Base-by-base conservation (phyloP, 1,140 invertebrate genomes). In the Megalopta genalis region DNA sequence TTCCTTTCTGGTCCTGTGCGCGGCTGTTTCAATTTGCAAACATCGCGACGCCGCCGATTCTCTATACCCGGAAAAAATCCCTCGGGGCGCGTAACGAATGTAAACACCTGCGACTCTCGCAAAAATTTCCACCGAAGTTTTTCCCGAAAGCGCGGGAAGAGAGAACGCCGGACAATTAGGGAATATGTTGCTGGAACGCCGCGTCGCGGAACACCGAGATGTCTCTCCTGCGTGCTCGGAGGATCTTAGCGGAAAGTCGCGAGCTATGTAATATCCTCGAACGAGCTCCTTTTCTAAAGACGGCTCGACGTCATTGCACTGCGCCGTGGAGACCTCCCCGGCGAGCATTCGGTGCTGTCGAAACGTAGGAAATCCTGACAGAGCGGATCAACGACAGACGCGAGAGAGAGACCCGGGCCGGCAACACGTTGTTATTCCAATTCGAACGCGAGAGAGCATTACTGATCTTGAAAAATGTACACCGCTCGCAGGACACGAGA, bases 401-500 rank as follows among this genome's bases (percentile, higher is more conserved):
- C 1, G 46, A 62, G 46, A 42, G 23, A 39, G n/a, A n/a, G 9
- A 27, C 12, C 21, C 25, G 5, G 37, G 3, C 23, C 3, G 2
- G 8, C 12, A 23, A 46, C 57, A 72, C 73, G 78, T 52, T 84
- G 82, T 84, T 85, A 68, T 52, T 84, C 27, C 82, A 81, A 76
- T 81, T 62, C 27, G 25, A 77, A 62, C 62, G 39, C 25, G 60
- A 25, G 54, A 59, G 46, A 73, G 63, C 32, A 42, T 18, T 49
- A 32, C 0, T 9, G 59, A 9, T 25, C 25, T 21, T 6, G 25
- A 1, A 65, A 25, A 18, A 59, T 14, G 25, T 25, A 42, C 16
- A 4, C 1, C 4, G 14, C 21, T 12, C 5, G 1, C 16, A 46
- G 27, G 21, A 23, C 8, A 18, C 6, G 21, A 67, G 52, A 78